Percentiles rank a stretch among this genome's conserved stretches.
Evolutionary conservation across 1,140 invertebrate species (phyloP).

Genomic region (Agrilus planipennis): DNA sequence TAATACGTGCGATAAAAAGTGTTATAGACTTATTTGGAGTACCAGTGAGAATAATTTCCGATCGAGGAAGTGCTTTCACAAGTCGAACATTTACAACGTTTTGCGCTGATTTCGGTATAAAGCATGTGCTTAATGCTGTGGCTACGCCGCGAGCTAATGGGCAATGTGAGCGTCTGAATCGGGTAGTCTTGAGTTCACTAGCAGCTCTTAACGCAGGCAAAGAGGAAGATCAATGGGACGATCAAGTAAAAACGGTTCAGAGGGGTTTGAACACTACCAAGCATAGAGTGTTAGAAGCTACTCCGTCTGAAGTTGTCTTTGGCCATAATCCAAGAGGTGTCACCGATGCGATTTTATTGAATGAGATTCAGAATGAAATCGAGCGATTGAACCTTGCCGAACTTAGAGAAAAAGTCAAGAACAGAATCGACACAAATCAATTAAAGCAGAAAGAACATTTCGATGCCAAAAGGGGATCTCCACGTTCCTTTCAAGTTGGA

Average conservation of each 20-base stretch:
- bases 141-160: no score
- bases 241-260: neutral
- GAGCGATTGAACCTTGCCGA: no score
- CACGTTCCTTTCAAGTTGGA: conserved; percentile 6
- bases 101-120: conserved; percentile 9
- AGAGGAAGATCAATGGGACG: conserved; percentile 2
- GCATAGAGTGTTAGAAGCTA: neutral
- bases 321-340: neutral
- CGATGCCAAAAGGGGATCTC: neutral
- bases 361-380: no score
- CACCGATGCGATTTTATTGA: no score
- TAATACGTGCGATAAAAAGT: neutral
- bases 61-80: conserved; percentile 5
- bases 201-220: conserved; percentile 4
- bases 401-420: no score
- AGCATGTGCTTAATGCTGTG: conserved; percentile 1
- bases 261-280: neutral
- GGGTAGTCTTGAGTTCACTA: neutral
- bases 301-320: neutral
- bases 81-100: conserved; percentile 8
- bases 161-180: neutral
- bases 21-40: conserved; percentile 4
- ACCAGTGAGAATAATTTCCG: conserved; percentile 6
- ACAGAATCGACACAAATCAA: no score
- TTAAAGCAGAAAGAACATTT: neutral